Evolutionary conservation across 2,797 vertebrate genomes (phyloP).

Genomic region (Sylvilagus floridanus): DNA sequence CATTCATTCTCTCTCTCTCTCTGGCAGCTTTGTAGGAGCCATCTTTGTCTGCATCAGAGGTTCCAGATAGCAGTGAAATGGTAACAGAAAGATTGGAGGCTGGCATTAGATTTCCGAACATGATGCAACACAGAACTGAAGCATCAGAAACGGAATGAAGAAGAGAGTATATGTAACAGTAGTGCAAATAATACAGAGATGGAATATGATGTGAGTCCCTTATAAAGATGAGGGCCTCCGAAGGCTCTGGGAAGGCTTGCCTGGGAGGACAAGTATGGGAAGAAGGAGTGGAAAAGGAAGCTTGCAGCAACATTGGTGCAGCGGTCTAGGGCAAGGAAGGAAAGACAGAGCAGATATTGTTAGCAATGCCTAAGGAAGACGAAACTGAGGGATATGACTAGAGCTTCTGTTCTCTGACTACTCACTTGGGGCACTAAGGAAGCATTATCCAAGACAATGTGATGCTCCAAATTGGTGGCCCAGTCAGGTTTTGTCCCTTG

Average conservation of each 20-base stretch:
- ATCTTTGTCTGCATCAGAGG: neutral
- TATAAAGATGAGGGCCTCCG: neutral
- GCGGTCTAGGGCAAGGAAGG: neutral
- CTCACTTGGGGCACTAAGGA: neutral
- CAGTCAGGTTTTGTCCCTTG: neutral
- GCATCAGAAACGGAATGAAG: neutral
- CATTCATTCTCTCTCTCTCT: neutral
- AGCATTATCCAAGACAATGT: neutral
- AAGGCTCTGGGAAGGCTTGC: neutral
- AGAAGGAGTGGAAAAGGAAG: neutral
- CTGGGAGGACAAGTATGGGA: neutral
- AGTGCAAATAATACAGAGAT: too few relatives aligned
- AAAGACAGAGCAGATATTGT: too few relatives aligned
- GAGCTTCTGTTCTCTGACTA: neutral
- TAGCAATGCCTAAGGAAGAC: neutral
- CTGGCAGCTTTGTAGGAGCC: neutral
- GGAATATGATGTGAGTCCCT: neutral
- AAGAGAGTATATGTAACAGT: neutral
- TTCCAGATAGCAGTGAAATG: neutral
- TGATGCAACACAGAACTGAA: neutral
- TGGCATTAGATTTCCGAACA: neutral
- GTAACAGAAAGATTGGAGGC: neutral
- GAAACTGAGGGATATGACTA: neutral
- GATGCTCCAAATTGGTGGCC: neutral
- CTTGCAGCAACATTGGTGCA: neutral